phyloP scores from a whole-genome alignment of 2,797 vertebrate genomes.

The Gila robusta region DNA sequence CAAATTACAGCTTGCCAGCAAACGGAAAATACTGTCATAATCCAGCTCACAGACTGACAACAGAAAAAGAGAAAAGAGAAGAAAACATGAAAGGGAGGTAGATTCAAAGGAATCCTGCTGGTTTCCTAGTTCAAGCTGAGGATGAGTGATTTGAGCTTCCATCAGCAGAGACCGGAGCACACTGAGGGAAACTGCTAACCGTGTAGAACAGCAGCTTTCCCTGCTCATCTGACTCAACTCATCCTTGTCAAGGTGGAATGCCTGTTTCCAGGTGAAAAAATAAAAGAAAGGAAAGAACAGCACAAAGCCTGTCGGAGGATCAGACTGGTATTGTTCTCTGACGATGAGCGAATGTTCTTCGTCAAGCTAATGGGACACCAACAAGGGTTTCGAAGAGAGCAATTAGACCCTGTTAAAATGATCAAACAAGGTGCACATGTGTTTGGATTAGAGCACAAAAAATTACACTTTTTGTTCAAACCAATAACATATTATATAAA shows the following conservation, averaged over 20 bases:
- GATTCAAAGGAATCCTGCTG: slow-evolving; percentile 58
- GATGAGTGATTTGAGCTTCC: slow-evolving; percentile 58
- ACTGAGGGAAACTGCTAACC: slow-evolving; percentile 58
- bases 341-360: slow-evolving; percentile 5
- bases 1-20: slow-evolving; percentile 13
- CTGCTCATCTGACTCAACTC: slow-evolving; percentile 54
- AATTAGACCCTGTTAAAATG: slow-evolving; percentile 49
- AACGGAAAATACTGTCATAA: slow-evolving; percentile 39
- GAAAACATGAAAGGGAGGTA: slow-evolving; percentile 52
- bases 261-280: slow-evolving; percentile 44
- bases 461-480: not conserved
- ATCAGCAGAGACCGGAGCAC: slow-evolving; percentile 51
- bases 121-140: slow-evolving; percentile 53
- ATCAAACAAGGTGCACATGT: slow-evolving; percentile 13
- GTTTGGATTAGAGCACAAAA: not conserved
- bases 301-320: slow-evolving; percentile 34
- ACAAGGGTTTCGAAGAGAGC: slow-evolving; percentile 43
- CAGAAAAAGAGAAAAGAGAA: slow-evolving; percentile 14
- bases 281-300: slow-evolving; percentile 36
- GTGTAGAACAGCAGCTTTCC: slow-evolving; percentile 59
- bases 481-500: not conserved
- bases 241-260: slow-evolving; percentile 60
- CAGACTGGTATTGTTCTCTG: slow-evolving; percentile 34
- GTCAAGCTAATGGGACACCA: slow-evolving; percentile 52
- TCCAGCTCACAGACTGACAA: slow-evolving; percentile 32